These are phyloP conservation scores for Apodemia duryi DNA, from an alignment of 2,888 invertebrate genomes.

Conservation along the genomic window DNA sequence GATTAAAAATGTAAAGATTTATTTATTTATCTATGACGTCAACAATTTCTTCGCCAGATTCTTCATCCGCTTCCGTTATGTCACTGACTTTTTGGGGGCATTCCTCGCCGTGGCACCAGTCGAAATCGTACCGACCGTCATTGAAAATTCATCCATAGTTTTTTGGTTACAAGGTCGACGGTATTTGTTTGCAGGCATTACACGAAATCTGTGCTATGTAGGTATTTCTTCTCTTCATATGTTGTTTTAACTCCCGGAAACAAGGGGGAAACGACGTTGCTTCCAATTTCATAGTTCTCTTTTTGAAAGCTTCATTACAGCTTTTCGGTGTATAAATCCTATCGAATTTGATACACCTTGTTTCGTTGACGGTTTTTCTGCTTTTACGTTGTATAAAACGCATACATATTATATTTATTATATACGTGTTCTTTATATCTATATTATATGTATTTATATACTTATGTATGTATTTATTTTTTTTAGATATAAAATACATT, in stretches of 20 bases:
- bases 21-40: constrained; percentile 5
- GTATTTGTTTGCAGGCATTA: constrained; percentile 33
- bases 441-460: too few species aligned
- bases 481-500: too few species aligned
- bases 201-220: constrained; percentile 34
- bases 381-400: constrained; percentile 30
- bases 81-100: constrained; percentile 31
- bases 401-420: constrained; percentile 28
- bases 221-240: constrained; percentile 30
- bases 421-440: too few species aligned
- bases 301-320: constrained; percentile 30
- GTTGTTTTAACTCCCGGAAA: constrained; percentile 29
- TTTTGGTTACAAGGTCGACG: constrained; percentile 33
- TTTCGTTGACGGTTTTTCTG: constrained; percentile 28
- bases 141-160: constrained; percentile 32
- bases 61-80: constrained; percentile 29
- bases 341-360: constrained; percentile 29
- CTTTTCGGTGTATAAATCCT: constrained; percentile 32
- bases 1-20: not conserved
- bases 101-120: constrained; percentile 35
- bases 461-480: too few species aligned
- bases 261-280: constrained; percentile 29
- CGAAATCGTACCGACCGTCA: constrained; percentile 32
- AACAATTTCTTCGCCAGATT: constrained; percentile 25
- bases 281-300: constrained; percentile 26